A percentile compares a stretch with the other conserved stretches of the same genome.
Evolutionary conservation across 2,113 vertebrate species (phyloP).

Genomic region (Daphoenositta chrysoptera): DNA sequence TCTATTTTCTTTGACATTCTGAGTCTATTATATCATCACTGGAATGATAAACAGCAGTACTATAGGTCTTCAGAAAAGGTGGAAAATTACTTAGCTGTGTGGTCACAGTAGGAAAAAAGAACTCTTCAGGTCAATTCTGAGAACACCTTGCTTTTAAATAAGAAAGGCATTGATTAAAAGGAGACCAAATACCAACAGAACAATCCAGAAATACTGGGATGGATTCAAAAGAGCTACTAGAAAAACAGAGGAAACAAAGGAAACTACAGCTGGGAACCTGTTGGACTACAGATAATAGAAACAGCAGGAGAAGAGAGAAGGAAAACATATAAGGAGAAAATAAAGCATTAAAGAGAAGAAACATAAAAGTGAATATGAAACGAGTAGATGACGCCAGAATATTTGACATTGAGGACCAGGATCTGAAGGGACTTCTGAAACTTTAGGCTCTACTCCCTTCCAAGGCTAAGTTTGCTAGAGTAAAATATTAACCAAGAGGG

Average conservation of each 20-base stretch:
- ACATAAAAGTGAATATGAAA: slow-evolving; percentile 67
- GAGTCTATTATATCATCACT: neutral
- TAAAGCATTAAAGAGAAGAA: slow-evolving; percentile 52
- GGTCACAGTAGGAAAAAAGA: slow-evolving; percentile 22
- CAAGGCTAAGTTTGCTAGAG: neutral
- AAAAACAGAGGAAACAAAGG: slow-evolving; percentile 64
- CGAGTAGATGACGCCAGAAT: slow-evolving; percentile 26
- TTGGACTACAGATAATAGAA: slow-evolving; percentile 64
- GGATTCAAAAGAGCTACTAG: slow-evolving; percentile 51
- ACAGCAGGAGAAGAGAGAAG: slow-evolving; percentile 47
- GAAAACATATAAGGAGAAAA: slow-evolving; percentile 28
- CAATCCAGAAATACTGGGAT: neutral
- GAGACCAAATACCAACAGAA: slow-evolving; percentile 28
- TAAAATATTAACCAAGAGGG: slow-evolving; percentile 37
- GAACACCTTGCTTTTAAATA: slow-evolving; percentile 46
- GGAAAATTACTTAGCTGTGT: slow-evolving; percentile 21
- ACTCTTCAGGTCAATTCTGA: neutral
- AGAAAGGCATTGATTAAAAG: slow-evolving; percentile 59
- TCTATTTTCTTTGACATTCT: neutral
- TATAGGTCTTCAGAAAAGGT: neutral
- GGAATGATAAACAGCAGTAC: neutral
- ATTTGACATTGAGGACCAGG: slow-evolving; percentile 39
- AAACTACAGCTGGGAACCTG: slow-evolving; percentile 52
- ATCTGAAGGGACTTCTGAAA: slow-evolving; percentile 60
- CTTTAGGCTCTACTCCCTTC: neutral